Percentiles rank a stretch among this genome's conserved stretches.
Evolutionary conservation across 2,113 vertebrate genomes (phyloP).

Genomic region (Tetraodon nigroviridis): DNA sequence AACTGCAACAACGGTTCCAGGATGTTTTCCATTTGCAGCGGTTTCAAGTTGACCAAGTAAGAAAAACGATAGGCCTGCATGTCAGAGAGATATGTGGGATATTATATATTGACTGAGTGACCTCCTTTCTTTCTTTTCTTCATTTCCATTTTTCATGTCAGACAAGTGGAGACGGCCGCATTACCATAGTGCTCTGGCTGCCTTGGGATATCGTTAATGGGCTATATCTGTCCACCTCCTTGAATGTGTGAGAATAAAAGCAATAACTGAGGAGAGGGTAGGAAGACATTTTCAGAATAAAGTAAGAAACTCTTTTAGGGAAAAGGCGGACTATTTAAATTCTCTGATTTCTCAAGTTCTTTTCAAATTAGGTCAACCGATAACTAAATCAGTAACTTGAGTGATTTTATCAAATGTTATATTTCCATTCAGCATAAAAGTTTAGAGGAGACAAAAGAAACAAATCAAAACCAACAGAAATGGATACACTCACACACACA

Average conservation of each 20-base stretch:
- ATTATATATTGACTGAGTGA: too few species aligned
- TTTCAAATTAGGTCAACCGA: too few species aligned
- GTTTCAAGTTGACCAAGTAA: conserved; percentile 18
- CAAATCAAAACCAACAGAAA: too few species aligned
- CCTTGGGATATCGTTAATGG: conserved; percentile 14
- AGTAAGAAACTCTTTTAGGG: too few species aligned
- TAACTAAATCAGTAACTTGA: too few species aligned
- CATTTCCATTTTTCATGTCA: conserved; percentile 3
- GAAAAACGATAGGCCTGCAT: conserved; percentile 7
- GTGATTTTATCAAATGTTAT: too few species aligned
- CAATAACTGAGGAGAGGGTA: not conserved
- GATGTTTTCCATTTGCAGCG: conserved; percentile 7
- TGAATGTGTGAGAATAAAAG: conserved; percentile 3
- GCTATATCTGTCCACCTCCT: not conserved
- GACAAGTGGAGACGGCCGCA: conserved; percentile 4
- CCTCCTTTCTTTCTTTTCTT: not conserved
- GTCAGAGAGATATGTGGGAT: not conserved
- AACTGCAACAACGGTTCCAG: conserved; percentile 44
- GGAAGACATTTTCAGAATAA: too few species aligned
- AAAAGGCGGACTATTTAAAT: too few species aligned
- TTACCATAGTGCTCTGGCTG: conserved; percentile 3
- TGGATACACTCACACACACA: too few species aligned
- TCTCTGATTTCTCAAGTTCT: too few species aligned
- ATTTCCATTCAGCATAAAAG: too few species aligned
- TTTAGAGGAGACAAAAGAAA: too few species aligned